Evolutionary conservation across 1,140 invertebrate species (phyloP), one percentile per base, ranked within the genome.

Genomic region (Lucilia sericata): DNA sequence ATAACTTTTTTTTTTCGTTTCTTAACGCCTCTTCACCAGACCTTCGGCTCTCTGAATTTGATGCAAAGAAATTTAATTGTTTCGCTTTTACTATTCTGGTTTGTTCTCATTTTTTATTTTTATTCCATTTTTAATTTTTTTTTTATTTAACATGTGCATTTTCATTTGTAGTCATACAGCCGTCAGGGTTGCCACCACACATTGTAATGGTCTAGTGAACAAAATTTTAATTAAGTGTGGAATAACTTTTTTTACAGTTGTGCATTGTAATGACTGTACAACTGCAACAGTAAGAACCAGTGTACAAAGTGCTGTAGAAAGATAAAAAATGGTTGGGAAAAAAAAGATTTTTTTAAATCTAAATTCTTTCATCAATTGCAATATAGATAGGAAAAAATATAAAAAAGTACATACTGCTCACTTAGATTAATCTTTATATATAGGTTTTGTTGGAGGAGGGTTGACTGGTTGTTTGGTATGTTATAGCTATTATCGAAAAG

Each of bases 161-260:
- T 70, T 70, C 19, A 21, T 70, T 70, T 70, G 10, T 70, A 70
- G 65, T 21, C 21, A 17, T 21, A 70, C 65, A 70, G n/a, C 65
- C 65, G 19, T 10, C 19, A 70, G 65, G 65, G 19, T 70, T 70
- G 21, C 65, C 65, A 70, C 65, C 65, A 70, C 19, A 21, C n/a
- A 70, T 19, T 70, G 65, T 70, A 10, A 70, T 70, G 65, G 65
- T 70, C 65, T 70, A 70, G 65, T 25, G 65, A 70, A 70, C 65
- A 70, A 70, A 70, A 70, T 70, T 70, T 70, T 70, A 70, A 70
- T 70, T 70, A 70, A 70, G 65, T 70, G 65, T 70, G 65, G 65
- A 21, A 70, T 25, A 70, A 25, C 8, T 19, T 70, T 70, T 70
- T 70, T 42, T 42, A 10, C 42, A 42, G 42, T 42, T 42, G 42